Evolutionary conservation across 2,113 vertebrate species (phyloP).

Genomic region (Poecile atricapillus): DNA sequence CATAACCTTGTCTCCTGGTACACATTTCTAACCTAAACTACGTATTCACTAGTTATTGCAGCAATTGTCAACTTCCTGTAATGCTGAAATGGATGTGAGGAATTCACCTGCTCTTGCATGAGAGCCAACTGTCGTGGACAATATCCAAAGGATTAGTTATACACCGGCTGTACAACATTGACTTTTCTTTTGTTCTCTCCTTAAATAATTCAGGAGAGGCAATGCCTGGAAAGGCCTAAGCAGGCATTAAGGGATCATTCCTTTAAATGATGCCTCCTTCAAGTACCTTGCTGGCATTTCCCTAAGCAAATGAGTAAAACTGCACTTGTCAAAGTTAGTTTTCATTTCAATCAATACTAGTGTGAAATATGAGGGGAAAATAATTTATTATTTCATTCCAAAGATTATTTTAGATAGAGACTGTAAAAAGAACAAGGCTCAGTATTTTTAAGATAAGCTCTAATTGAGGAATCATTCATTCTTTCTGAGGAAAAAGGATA

Average conservation of each 20-base stretch:
- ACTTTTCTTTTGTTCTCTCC: background rate
- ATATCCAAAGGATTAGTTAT: background rate
- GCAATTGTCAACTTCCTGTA: constrained; percentile 16
- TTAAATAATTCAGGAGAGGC: background rate
- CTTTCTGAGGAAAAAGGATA: background rate
- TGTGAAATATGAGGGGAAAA: background rate
- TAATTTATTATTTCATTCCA: background rate
- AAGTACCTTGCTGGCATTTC: background rate
- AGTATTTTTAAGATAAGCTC: background rate
- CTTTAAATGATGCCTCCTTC: background rate
- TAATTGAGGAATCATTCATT: background rate
- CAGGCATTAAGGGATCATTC: background rate
- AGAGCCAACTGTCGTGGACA: background rate
- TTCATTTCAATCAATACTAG: background rate
- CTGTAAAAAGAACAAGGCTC: background rate
- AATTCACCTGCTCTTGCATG: background rate
- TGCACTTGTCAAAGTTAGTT: background rate
- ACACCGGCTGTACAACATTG: background rate
- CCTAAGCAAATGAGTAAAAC: background rate
- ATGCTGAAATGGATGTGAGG: background rate
- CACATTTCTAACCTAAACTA: background rate
- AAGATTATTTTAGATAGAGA: background rate
- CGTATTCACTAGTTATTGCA: background rate
- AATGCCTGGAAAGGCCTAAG: background rate
- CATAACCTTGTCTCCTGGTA: background rate